Base-by-base conservation (phyloP, 2,113 vertebrate genomes). In the Himantopus leucocephalus region DNA sequence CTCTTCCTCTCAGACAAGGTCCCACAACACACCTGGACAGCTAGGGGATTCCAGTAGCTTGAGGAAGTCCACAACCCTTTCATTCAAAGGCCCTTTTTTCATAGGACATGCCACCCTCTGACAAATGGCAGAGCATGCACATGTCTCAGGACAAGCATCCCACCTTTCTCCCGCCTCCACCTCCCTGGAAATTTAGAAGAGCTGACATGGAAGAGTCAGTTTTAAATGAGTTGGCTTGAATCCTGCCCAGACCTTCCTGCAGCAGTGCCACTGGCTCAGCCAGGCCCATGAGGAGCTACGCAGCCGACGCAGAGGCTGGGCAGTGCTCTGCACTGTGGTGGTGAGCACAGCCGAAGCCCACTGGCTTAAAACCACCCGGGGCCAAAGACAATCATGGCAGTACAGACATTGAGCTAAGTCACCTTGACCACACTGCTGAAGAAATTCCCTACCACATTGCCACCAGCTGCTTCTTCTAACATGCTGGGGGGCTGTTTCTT, bases 101-200 rank as follows among this genome's bases (percentile, higher is more conserved):
- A 0, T 10, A 41, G 47, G 59, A 45, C 14, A 58, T 0, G 0
- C 32, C n/a, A 56, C 8, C 21, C 20, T 47, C 68, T 45, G 58
- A 87, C 1, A 2, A 96, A 87, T 0, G 6, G 6, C 45, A 92
- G 70, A 75, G 34, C 58, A 75, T 0, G 4, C 35, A 53, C 4
- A 3, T 1, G 5, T 50, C 81, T 90, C 68, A 12, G 15, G 32
- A 53, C 45, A 70, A 43, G 35, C 2, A 2, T 70, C n/a, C 17
- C 43, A 68, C 50, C 26, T 70, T 73, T 45, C 37, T 59, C 4
- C 29, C 4, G 2, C 0, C 10, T 53, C 50, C 56, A 24, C 58
- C 26, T 50, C 14, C 26, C 39, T 5, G 22, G 45, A 84, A 90
- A 90, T 83, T 18, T 13, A 71, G 72, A 66, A 82, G 18, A 88